Evolutionary conservation across 1,140 invertebrate genomes (phyloP), one percentile per base, ranked within the genome.

Genomic region (Drosophila eugracilis): DNA sequence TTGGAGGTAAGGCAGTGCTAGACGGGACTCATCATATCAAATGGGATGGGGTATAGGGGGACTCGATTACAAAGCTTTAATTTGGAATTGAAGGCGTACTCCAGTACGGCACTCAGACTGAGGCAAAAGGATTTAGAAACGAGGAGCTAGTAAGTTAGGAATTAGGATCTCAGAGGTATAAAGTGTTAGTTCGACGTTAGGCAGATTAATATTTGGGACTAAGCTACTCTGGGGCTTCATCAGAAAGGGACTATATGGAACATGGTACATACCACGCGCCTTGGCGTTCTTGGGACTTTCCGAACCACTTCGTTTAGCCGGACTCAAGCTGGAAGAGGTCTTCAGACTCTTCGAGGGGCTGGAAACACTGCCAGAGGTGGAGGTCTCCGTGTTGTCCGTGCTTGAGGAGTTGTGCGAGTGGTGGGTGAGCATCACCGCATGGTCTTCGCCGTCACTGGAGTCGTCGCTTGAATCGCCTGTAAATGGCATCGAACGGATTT

Each of bases 381-480:
- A 91, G 10, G 93, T 93, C 83, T 93, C 93, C 54, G 92, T 93
- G 60, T 93, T 92, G 37, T 92, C 92, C 42, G 92, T 92, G 58
- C 92, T 92, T 15, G 91, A 90, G 17, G 91, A 91, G 59, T 92
- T 91, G 70, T 92, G 91, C 71, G 91, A 92, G 34, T 92, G 91
- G 52, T 59, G 92, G 74, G 77, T 91, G 74, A 90, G 90, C 92
- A 89, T 93, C 88, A 69, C 90, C 79, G 47, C 92, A 81, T 65
- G 92, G 76, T 96, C 96, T 92, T 98, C 97, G 14, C 97, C 97
- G 89, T 98, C 97, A 37, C 97, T 97, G 4, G 97, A 98, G 71
- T 98, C 97, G 89, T 98, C 97, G 1, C 96, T 97, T n/a, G 97
- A 98, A 75, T 99, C 97, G 2, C 97, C 97, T 30, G 96, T 97